Percentiles rank a stretch among this genome's conserved stretches.
Conservation (phyloP, 2,113 vertebrate species). For the pig (Sus scrofa) region DNA sequence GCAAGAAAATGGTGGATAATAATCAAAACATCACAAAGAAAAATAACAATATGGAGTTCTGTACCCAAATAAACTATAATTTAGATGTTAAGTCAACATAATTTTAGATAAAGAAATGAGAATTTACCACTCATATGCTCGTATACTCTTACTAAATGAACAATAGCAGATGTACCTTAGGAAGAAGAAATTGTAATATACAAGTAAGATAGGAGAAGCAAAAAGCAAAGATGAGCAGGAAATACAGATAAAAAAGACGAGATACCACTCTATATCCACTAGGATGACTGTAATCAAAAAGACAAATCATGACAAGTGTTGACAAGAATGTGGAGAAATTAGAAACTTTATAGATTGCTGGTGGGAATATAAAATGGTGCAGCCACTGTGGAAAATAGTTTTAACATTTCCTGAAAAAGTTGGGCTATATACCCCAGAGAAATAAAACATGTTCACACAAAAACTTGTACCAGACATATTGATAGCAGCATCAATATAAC, state of each 20-base stretch:
- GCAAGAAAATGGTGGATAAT: not conserved
- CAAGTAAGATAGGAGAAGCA: not conserved
- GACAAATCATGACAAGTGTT: not conserved
- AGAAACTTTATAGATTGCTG: not conserved
- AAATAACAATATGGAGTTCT: not conserved
- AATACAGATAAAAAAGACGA: not conserved
- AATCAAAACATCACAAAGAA: not conserved
- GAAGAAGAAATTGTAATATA: not conserved
- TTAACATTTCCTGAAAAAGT: not conserved
- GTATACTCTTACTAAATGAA: not conserved
- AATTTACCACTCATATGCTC: not conserved
- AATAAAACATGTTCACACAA: conserved; percentile 23
- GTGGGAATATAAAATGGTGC: not conserved
- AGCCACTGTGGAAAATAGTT: not conserved
- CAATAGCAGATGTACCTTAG: not conserved
- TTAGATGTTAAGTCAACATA: not conserved
- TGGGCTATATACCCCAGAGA: conserved; percentile 13
- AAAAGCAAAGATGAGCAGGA: not conserved
- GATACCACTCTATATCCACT: not conserved
- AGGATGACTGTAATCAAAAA: not conserved
- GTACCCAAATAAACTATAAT: not conserved
- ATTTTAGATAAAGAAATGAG: conserved; percentile 1
- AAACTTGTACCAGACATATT: not conserved
- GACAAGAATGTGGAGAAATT: not conserved
- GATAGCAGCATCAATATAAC: not conserved